These are phyloP conservation scores for Idris sp. DNA, from an alignment of 1,140 invertebrate species.

Conservation along the genomic window DNA sequence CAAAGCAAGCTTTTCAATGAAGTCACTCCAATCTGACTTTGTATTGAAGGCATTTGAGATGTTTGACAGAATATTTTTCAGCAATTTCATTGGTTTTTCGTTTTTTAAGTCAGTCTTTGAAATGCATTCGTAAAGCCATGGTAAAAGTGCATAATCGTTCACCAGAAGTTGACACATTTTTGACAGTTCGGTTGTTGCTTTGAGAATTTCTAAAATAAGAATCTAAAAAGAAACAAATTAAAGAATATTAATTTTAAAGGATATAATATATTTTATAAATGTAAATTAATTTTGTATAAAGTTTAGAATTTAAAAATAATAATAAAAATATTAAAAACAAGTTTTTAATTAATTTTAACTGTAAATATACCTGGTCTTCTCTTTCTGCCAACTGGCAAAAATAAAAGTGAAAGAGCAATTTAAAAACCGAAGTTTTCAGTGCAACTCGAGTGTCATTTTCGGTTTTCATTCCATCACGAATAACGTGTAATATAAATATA, in stretches of 20 bases:
- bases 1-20: too few relatives aligned
- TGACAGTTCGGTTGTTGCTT: conserved; percentile 80
- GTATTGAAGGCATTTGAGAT: conserved; percentile 46
- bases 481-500: conserved; percentile 83
- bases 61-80: conserved; percentile 64
- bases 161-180: conserved; percentile 81
- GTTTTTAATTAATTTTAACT: too few relatives aligned
- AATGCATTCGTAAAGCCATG: conserved; percentile 78
- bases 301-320: neutral
- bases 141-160: conserved; percentile 81
- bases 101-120: conserved; percentile 38
- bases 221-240: conserved; percentile 65
- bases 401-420: conserved; percentile 80
- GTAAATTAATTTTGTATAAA: too few relatives aligned
- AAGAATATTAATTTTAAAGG: too few relatives aligned
- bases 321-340: conserved; percentile 4
- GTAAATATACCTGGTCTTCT: conserved; percentile 79
- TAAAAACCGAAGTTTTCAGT: conserved; percentile 81
- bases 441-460: conserved; percentile 80
- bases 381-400: conserved; percentile 70
- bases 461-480: conserved; percentile 82
- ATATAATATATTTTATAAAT: too few relatives aligned
- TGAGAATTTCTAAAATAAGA: conserved; percentile 81
- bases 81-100: conserved; percentile 28
- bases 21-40: too few relatives aligned